phyloP scores from a whole-genome alignment of 1,140 invertebrate species.

The Vanessa atalanta region DNA sequence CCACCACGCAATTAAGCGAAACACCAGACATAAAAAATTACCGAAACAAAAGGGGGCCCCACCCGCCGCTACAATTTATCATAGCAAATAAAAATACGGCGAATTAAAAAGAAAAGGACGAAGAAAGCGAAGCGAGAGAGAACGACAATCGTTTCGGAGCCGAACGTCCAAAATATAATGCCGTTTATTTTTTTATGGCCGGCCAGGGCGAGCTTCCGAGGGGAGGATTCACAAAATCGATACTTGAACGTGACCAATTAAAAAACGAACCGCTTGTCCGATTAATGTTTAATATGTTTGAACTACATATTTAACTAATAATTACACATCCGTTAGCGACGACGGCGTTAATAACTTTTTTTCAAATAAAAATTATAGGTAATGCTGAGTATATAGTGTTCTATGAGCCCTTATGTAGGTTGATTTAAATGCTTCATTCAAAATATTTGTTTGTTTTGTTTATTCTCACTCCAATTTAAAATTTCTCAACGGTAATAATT shows the following conservation, averaged over 20 bases:
- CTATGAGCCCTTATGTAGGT: no score
- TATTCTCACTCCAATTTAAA: no score
- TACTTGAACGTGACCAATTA: conserved; percentile 61
- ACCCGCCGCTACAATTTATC: conserved; percentile 76
- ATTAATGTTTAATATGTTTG: conserved; percentile 61
- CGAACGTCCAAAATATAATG: conserved; percentile 73
- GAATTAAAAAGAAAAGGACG: conserved; percentile 78
- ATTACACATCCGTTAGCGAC: conserved; percentile 15
- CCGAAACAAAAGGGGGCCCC: conserved; percentile 74
- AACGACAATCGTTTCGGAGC: conserved; percentile 63
- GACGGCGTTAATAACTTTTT: background rate
- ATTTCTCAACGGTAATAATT: no score
- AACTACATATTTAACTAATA: conserved; percentile 43
- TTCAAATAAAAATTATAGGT: background rate
- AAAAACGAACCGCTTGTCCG: conserved; percentile 53
- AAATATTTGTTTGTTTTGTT: no score
- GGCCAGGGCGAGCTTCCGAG: conserved; percentile 51
- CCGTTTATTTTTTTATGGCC: conserved; percentile 72
- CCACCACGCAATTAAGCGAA: conserved; percentile 76
- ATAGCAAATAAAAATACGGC: conserved; percentile 79
- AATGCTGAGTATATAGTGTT: no score
- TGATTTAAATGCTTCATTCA: no score
- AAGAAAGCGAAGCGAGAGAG: conserved; percentile 73
- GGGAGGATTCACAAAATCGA: conserved; percentile 58
- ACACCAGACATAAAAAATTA: conserved; percentile 80